Conservation (phyloP, 2,113 vertebrate species). For the Oncorhynchus mykiss region DNA sequence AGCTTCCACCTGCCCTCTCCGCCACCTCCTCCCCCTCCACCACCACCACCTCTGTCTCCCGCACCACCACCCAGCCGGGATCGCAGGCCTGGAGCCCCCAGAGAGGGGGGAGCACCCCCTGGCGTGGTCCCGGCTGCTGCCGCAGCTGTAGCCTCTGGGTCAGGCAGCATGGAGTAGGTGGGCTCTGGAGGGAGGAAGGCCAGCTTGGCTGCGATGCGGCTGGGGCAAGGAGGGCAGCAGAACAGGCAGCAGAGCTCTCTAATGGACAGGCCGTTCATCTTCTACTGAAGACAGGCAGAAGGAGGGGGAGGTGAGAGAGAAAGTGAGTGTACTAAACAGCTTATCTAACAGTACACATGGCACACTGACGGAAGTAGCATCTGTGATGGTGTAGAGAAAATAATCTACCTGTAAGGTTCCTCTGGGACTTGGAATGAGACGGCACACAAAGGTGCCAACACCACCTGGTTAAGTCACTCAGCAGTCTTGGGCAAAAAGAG, state of each 20-base stretch:
- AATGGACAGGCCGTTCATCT: slow-evolving; percentile 95
- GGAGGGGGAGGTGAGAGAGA: neutral
- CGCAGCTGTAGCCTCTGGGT: slow-evolving; percentile 75
- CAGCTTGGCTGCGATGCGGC: slow-evolving; percentile 94
- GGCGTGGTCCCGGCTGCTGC: slow-evolving; percentile 51
- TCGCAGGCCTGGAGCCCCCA: slow-evolving; percentile 70
- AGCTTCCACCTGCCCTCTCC: slow-evolving; percentile 85
- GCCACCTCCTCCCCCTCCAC: slow-evolving; percentile 9
- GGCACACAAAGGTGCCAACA: slow-evolving; percentile 50
- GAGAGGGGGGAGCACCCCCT: slow-evolving; percentile 54
- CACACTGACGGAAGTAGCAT: neutral
- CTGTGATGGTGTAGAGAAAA: neutral
- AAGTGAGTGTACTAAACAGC: no score
- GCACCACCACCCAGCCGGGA: slow-evolving; percentile 62
- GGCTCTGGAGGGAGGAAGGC: slow-evolving; percentile 95
- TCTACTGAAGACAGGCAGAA: slow-evolving; percentile 41
- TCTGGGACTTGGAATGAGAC: slow-evolving; percentile 45
- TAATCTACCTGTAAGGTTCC: slow-evolving; percentile 52
- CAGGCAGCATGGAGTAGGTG: slow-evolving; percentile 88
- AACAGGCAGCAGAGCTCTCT: slow-evolving; percentile 97
- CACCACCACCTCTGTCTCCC: slow-evolving; percentile 32
- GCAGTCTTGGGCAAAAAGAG: slow-evolving; percentile 31
- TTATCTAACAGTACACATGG: neutral
- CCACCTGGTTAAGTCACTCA: slow-evolving; percentile 48
- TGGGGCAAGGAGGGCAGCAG: slow-evolving; percentile 97